phyloP scores from a whole-genome alignment of 2,113 vertebrate genomes.

The Myiozetetes cayanensis region DNA sequence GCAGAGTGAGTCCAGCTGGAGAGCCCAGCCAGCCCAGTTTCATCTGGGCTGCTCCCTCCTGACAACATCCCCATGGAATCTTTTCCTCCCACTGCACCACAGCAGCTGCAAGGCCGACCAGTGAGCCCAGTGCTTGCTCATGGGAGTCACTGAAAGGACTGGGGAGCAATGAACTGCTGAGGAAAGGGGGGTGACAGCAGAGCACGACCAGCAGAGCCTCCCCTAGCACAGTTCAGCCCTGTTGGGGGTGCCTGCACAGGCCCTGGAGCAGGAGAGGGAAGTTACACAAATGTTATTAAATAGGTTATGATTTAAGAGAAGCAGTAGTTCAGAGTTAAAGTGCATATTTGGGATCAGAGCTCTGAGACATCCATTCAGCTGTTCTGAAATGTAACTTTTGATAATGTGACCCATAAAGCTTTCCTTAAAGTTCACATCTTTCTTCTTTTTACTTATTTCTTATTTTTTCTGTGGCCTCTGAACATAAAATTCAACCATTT shows the following conservation, averaged over 20 bases:
- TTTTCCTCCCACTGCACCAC: too few relatives aligned
- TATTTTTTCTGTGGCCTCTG: not conserved
- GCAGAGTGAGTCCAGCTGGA: not conserved
- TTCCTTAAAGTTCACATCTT: not conserved
- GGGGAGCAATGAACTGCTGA: not conserved
- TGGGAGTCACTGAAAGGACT: not conserved
- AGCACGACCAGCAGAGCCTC: not conserved
- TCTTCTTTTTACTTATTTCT: not conserved
- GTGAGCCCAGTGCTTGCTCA: not conserved
- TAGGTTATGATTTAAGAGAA: not conserved
- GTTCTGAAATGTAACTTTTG: slow-evolving; percentile 16
- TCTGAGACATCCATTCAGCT: not conserved
- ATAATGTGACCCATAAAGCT: slow-evolving; percentile 14
- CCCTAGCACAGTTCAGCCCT: not conserved
- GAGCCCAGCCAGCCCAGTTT: not conserved
- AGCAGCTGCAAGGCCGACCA: not conserved
- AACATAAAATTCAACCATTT: slow-evolving; percentile 34
- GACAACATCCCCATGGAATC: not conserved
- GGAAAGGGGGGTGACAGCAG: not conserved
- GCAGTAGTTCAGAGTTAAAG: not conserved
- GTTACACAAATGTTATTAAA: not conserved
- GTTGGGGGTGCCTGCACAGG: not conserved
- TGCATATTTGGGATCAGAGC: not conserved
- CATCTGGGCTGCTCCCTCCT: not conserved
- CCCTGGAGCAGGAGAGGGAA: not conserved